Evolutionary conservation across 2,888 invertebrate genomes (phyloP).

Genomic region (Danaus chrysippus): DNA sequence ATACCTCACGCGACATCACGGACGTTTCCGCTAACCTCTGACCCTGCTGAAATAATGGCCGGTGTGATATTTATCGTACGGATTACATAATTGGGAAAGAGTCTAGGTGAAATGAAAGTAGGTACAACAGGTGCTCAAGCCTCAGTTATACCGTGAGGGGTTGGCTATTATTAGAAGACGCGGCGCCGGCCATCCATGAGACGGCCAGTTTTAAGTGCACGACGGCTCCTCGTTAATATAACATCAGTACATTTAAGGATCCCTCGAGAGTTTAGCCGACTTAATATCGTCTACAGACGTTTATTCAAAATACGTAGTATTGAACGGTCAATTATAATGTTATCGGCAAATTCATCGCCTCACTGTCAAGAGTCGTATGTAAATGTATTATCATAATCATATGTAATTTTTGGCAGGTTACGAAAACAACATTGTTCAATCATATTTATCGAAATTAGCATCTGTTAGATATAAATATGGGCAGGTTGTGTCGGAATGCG

Average conservation of each 20-base stretch:
- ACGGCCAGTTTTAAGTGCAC: slow-evolving; percentile 36
- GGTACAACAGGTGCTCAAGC: slow-evolving; percentile 58
- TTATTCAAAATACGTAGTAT: slow-evolving; percentile 8
- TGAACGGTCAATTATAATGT: neutral
- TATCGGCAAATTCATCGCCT: neutral
- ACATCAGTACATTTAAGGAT: slow-evolving; percentile 28
- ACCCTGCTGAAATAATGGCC: slow-evolving; percentile 34
- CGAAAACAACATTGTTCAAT: no score
- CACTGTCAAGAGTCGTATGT: no score
- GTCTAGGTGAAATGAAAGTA: slow-evolving; percentile 69
- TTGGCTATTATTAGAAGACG: slow-evolving; percentile 68
- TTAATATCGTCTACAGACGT: slow-evolving; percentile 14
- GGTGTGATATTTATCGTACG: slow-evolving; percentile 35
- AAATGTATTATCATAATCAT: neutral
- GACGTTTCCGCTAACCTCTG: slow-evolving; percentile 32
- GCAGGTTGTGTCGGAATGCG: slow-evolving; percentile 18
- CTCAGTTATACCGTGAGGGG: slow-evolving; percentile 41
- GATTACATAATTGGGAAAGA: slow-evolving; percentile 48
- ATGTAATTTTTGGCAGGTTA: neutral
- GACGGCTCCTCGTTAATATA: slow-evolving; percentile 33
- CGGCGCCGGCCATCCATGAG: slow-evolving; percentile 66
- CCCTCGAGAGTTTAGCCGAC: slow-evolving; percentile 23
- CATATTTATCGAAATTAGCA: slow-evolving; percentile 5
- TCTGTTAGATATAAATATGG: slow-evolving; percentile 12
- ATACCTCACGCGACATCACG: slow-evolving; percentile 21